Evolutionary conservation across 2,797 vertebrate genomes (phyloP), one percentile per base, ranked within the genome.

Genomic region (Propithecus perrieri): DNA sequence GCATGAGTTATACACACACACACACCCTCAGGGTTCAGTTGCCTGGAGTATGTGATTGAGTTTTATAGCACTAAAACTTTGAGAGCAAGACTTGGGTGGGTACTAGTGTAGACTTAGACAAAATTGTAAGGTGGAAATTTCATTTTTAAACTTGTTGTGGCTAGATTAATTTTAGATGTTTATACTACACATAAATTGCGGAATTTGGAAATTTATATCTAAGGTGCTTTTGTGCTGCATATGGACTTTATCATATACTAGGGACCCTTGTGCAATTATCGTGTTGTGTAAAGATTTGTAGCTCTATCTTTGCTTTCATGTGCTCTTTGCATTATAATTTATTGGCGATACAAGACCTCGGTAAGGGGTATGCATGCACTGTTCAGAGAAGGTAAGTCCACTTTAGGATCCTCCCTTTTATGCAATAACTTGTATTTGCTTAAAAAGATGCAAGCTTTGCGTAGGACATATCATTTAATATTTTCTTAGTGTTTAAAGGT

Each of bases 401-500:
- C 38, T 59, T 94, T 38, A 91, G 33, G 43, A 48, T 53, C 30
- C 20, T 94, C 26, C 33, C 50, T 55, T 93, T 84, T 91, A 26
- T 59, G 24, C 72, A 85, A 22, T 57, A 24, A 38, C 38, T 79
- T 83, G 17, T 28, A 7, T 38, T 76, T 80, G 46, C 69, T 93
- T 79, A 33, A 72, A 91, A 80, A 55, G 53, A 81, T 75, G 33
- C 22, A 78, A 33, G 10, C 41, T 91, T 84, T 61, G 50, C 8
- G 6, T 35, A 79, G 5, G 57, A 38, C 69, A 1, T n/a, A 5
- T 33, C 61, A 3, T 3, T 71, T 69, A 80, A 15, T 94, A 43
- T 75, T 93, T 81, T 89, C 50, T 94, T 95, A 71, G 30, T 53
- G 18, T 85, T 93, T 75, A 33, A 89, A 79, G 10, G 15, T 74